Conservation (phyloP, 2,888 invertebrate species). For the Venusia cambrica region DNA sequence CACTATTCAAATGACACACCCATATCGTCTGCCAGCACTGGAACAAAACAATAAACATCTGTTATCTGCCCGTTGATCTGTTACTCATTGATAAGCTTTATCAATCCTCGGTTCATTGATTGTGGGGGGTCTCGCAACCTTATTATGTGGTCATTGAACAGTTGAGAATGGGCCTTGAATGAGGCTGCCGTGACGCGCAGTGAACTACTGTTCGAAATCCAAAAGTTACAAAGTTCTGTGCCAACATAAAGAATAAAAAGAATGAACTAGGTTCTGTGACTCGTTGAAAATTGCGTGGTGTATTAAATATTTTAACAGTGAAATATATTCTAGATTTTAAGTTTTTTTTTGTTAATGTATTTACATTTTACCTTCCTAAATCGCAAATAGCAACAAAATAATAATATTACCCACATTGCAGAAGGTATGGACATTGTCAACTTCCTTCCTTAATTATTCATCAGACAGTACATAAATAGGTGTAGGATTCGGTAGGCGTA, state of each 20-base stretch:
- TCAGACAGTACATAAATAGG: constrained; percentile 10
- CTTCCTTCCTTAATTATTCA: constrained; percentile 8
- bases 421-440: too few species aligned
- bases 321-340: too few species aligned
- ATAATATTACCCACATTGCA: too few species aligned
- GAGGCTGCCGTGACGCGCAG: constrained; percentile 16
- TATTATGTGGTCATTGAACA: constrained; percentile 18
- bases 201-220: too few species aligned
- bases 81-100: constrained; percentile 25
- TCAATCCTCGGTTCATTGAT: constrained; percentile 20
- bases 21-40: constrained; percentile 10
- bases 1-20: constrained; percentile 7
- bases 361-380: too few species aligned
- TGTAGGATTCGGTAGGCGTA: constrained; percentile 8
- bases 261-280: too few species aligned
- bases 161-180: constrained; percentile 18
- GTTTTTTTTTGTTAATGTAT: too few species aligned
- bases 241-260: too few species aligned
- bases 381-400: too few species aligned
- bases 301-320: too few species aligned
- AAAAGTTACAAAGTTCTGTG: too few species aligned
- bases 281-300: too few species aligned
- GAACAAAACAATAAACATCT: constrained; percentile 16
- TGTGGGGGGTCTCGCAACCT: constrained; percentile 26
- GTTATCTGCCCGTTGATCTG: constrained; percentile 21